Evolutionary conservation across 1,140 invertebrate species (phyloP).

Genomic region (Teleogryllus occipitalis): DNA sequence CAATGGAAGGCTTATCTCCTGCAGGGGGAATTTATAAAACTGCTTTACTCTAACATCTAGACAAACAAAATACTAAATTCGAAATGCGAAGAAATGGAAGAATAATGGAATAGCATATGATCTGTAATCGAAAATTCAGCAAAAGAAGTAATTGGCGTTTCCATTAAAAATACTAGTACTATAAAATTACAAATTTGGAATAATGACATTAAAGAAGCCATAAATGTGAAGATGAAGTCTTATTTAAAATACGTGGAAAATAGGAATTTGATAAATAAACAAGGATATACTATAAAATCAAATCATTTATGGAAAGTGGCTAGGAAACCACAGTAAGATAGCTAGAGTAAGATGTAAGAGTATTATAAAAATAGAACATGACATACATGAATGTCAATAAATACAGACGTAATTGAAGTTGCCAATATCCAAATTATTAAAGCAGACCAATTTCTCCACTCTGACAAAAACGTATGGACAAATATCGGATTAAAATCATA

Average conservation of each 20-base stretch:
- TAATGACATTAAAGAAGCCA: too few relatives aligned
- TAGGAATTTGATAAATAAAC: neutral
- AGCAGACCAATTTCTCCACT: neutral
- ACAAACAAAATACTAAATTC: too few relatives aligned
- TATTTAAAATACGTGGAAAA: neutral
- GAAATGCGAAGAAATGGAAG: too few relatives aligned
- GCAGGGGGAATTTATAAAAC: too few relatives aligned
- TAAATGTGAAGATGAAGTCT: too few relatives aligned
- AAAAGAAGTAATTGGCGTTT: too few relatives aligned
- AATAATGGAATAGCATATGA: too few relatives aligned
- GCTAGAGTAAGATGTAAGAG: neutral
- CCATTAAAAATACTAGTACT: too few relatives aligned
- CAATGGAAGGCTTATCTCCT: too few relatives aligned
- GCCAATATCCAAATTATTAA: neutral
- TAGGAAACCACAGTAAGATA: neutral
- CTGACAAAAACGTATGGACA: neutral
- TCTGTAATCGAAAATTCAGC: too few relatives aligned
- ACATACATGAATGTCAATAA: neutral
- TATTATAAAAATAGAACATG: slow-evolving; percentile 2
- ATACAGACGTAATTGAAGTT: neutral
- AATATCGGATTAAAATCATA: neutral
- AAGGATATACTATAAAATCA: neutral
- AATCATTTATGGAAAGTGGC: neutral
- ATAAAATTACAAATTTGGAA: too few relatives aligned
- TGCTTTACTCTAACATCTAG: too few relatives aligned